Base-by-base conservation (phyloP, 2,797 vertebrate species). In the Megalops cyprinoides region DNA sequence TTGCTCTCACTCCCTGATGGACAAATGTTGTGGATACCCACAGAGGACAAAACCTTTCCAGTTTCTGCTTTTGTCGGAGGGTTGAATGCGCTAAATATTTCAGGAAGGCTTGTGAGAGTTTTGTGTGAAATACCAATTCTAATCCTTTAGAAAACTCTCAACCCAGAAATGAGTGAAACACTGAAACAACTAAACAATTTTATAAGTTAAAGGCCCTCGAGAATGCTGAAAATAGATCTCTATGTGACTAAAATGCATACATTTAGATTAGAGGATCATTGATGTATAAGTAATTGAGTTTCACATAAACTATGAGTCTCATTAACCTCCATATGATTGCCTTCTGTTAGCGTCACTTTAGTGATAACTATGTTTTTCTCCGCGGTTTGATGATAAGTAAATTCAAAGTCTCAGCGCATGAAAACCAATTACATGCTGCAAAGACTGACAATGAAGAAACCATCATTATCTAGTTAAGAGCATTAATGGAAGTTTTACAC, bases 371-470 rank as follows among this genome's bases (percentile, higher is more conserved):
- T 67, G 60, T 78, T 65, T 51, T 51, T n/a, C 44, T 48, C 25
- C 58, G 51, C 25, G 12, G 44, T 65, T 67, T 78, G 39, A 12
- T 42, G 80, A 79, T 82, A 82, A 82, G 74, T 86, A 90, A 91
- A 91, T 91, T 91, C 86, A 89, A 89, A 91, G 87, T 91, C 89
- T 90, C 80, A 89, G 78, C 87, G 89, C 90, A 91, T 93, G 92
- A 92, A 94, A 93, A 91, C 87, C 89, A 94, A 93, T 93, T 92
- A 93, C 87, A 87, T 93, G 90, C 90, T 92, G 92, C 90, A 86
- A 85, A 91, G 91, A 88, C 88, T 90, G 90, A 91, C 89, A 92
- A 89, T 91, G 89, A 87, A 91, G 85, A 82, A 84, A 56, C 81
- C 85, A 89, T 89, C 88, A 91, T 92, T 93, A 85, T 84, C 69